A percentile compares a stretch with the other conserved stretches of the same genome.
These are phyloP conservation scores for Chaetura pelagica DNA, from an alignment of 2,113 vertebrate species.

Conservation along the genomic window DNA sequence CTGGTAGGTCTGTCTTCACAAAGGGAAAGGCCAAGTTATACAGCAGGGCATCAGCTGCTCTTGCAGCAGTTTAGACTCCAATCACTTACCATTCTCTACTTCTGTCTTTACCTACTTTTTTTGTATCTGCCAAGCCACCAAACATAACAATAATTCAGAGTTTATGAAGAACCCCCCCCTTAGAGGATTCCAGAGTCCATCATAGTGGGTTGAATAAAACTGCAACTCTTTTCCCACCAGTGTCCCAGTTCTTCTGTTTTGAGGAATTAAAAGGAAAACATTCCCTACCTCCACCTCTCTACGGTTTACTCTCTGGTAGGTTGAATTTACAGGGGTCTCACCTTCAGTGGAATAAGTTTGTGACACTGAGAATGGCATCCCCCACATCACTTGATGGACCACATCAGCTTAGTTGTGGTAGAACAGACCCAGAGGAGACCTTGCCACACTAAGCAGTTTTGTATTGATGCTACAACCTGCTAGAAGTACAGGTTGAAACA, in stretches of 20 bases:
- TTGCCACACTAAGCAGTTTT: background rate
- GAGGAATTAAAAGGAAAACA: background rate
- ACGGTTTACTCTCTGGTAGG: background rate
- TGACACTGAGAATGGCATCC: background rate
- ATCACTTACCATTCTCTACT: background rate
- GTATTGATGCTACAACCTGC: background rate
- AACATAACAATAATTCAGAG: background rate
- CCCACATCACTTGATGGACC: background rate
- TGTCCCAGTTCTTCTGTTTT: background rate
- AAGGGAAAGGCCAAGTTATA: background rate
- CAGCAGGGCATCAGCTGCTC: background rate
- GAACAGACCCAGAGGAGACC: background rate
- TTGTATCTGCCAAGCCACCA: background rate
- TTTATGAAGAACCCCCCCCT: background rate
- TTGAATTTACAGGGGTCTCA: background rate
- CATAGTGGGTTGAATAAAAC: background rate
- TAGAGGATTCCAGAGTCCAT: fast-evolving
- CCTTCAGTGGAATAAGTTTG: background rate
- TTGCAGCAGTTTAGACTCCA: background rate
- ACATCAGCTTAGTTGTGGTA: background rate
- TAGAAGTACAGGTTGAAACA: background rate
- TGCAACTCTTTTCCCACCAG: background rate
- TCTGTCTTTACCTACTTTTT: background rate
- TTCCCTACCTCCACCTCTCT: background rate
- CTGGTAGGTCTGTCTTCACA: slow-evolving; percentile 79